These are phyloP conservation scores for Patiria pectinifera DNA, from an alignment of 53 echinoderm and acorn worm genomes.

Conservation along the genomic window DNA sequence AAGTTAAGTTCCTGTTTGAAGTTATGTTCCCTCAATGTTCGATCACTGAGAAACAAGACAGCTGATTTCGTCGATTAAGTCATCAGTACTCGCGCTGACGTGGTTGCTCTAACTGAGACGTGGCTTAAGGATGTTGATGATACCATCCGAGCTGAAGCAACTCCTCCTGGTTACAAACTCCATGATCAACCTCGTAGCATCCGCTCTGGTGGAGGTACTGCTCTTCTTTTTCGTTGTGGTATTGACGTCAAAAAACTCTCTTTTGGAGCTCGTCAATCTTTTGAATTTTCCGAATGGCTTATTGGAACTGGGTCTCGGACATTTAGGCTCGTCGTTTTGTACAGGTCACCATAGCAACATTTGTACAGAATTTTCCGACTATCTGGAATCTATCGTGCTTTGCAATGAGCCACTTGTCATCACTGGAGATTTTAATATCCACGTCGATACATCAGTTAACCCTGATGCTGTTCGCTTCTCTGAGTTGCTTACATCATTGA, in stretches of 20 bases:
- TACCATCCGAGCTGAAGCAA: constrained; percentile 21
- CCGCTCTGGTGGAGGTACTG: constrained; percentile 35
- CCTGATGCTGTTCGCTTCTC: too few relatives aligned
- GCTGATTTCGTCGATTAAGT: too few relatives aligned
- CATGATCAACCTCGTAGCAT: constrained; percentile 20
- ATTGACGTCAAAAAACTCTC: constrained; percentile 13
- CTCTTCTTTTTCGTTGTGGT: constrained; percentile 4
- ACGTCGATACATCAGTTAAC: constrained; percentile 28
- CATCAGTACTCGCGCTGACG: constrained; percentile 9
- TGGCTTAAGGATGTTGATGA: constrained; percentile 32
- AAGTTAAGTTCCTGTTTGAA: too few relatives aligned
- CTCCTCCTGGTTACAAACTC: constrained; percentile 22
- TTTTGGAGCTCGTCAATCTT: constrained; percentile 19
- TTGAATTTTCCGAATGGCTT: constrained; percentile 38
- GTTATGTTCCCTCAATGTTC: too few relatives aligned
- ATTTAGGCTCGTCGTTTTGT: constrained; percentile 13
- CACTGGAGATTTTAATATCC: too few relatives aligned
- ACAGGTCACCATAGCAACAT: constrained; percentile 34
- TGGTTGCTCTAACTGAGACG: constrained; percentile 17
- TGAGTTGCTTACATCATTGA: constrained; percentile 53
- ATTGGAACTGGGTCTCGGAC: constrained; percentile 1
- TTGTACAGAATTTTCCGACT: constrained; percentile 56
- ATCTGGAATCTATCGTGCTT: constrained; percentile 31
- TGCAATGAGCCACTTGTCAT: constrained; percentile 48
- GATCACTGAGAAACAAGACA: too few relatives aligned